phyloP scores from a whole-genome alignment of 2,888 invertebrate species.

The Dusona sp. region DNA sequence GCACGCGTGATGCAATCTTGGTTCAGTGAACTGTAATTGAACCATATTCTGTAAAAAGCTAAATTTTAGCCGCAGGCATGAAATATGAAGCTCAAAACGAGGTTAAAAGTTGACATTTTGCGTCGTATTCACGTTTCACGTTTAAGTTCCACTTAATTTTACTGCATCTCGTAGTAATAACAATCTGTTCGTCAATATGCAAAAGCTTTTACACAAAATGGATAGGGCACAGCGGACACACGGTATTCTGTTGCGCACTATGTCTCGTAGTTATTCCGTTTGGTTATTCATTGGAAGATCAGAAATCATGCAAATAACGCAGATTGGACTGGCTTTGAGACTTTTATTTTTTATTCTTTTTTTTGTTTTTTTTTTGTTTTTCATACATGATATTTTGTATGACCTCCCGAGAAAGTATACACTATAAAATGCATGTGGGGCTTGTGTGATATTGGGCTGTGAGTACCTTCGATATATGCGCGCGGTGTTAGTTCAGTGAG shows the following conservation, averaged over 20 bases:
- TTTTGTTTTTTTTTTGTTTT: background rate
- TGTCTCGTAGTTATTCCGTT: background rate
- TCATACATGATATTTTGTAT: slow-evolving; percentile 16
- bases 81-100: background rate
- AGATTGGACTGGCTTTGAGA: slow-evolving; percentile 26
- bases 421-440: slow-evolving; percentile 22
- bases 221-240: background rate
- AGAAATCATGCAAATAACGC: slow-evolving; percentile 45
- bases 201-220: background rate
- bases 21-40: background rate
- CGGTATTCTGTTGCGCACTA: background rate
- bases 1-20: background rate
- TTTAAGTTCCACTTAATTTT: background rate
- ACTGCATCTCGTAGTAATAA: background rate
- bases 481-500: slow-evolving; percentile 24
- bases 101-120: background rate
- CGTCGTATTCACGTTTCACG: background rate
- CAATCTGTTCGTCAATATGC: slow-evolving; percentile 1
- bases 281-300: slow-evolving; percentile 26
- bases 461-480: slow-evolving; percentile 14
- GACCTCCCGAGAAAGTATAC: background rate
- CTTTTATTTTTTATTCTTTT: slow-evolving; percentile 3
- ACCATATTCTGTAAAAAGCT: background rate
- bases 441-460: slow-evolving; percentile 31
- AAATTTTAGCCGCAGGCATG: background rate